Percentiles rank a stretch among this genome's conserved stretches.
phyloP scores from a whole-genome alignment of 2,797 vertebrate genomes.

The Poeciliopsis turneri region DNA sequence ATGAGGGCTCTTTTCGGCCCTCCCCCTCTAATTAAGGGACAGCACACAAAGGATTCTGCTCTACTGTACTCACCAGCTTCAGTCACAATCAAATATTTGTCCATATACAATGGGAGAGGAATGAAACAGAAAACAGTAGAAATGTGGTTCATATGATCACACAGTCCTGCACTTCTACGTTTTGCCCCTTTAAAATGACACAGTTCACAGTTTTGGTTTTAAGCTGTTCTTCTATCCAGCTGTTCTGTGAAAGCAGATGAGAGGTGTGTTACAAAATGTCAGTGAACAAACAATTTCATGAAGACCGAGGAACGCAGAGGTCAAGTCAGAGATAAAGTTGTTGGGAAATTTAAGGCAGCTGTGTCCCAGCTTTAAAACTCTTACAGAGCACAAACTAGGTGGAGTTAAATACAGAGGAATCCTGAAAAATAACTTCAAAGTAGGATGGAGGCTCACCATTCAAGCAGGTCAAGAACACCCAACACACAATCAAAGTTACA shows the following conservation, averaged over 20 bases:
- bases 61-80: slow-evolving; percentile 24
- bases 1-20: slow-evolving; percentile 52
- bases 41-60: slow-evolving; percentile 61
- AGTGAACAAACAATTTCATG: neutral
- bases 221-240: too few species aligned
- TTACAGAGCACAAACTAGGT: neutral
- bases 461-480: neutral
- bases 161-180: neutral
- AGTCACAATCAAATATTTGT: slow-evolving; percentile 46
- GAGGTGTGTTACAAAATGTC: neutral
- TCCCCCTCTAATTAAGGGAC: slow-evolving; percentile 58
- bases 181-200: neutral
- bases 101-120: slow-evolving; percentile 37
- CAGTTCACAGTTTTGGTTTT: neutral
- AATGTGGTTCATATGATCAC: neutral
- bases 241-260: neutral
- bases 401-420: neutral
- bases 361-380: neutral
- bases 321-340: neutral
- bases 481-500: neutral
- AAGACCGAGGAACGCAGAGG: neutral
- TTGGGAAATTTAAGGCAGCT: neutral
- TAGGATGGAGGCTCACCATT: neutral
- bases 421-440: neutral
- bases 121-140: slow-evolving; percentile 8